Evolutionary conservation across 2,113 vertebrate species (phyloP).

Genomic region (Nicator chloris): DNA sequence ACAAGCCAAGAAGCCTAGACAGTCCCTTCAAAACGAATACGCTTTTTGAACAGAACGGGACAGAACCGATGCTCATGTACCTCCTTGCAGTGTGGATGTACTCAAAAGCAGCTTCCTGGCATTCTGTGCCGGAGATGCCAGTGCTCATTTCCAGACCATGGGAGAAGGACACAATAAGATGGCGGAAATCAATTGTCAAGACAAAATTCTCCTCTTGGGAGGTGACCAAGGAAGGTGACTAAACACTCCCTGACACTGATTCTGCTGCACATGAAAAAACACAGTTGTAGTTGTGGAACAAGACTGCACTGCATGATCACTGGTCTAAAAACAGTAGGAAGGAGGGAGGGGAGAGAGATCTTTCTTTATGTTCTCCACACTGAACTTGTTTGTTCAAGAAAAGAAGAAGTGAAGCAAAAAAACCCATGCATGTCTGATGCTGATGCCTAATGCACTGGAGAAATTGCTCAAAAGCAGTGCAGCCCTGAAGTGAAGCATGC

Average conservation of each 20-base stretch:
- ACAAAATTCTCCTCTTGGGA: slow-evolving; percentile 35
- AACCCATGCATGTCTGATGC: not conserved
- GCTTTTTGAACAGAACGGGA: slow-evolving; percentile 9
- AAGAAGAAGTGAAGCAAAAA: not conserved
- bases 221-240: slow-evolving; percentile 25
- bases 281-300: not conserved
- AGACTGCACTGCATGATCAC: slow-evolving; percentile 26
- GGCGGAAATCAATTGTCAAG: slow-evolving; percentile 27
- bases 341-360: not conserved
- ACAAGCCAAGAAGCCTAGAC: slow-evolving; percentile 43
- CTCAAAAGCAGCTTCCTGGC: slow-evolving; percentile 24
- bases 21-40: slow-evolving; percentile 25
- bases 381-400: slow-evolving; percentile 14
- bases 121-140: not conserved
- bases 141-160: slow-evolving; percentile 13
- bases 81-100: not conserved
- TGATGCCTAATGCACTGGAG: slow-evolving; percentile 32
- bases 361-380: not conserved
- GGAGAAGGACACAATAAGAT: slow-evolving; percentile 26
- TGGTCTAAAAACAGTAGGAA: not conserved
- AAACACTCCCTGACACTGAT: not conserved
- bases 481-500: not conserved
- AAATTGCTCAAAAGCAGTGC: slow-evolving; percentile 37
- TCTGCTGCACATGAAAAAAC: not conserved
- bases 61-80: not conserved